Percentiles rank a stretch among this genome's conserved stretches.
These are phyloP conservation scores for Amniataba percoides DNA, from an alignment of 2,797 vertebrate species.

Conservation along the genomic window DNA sequence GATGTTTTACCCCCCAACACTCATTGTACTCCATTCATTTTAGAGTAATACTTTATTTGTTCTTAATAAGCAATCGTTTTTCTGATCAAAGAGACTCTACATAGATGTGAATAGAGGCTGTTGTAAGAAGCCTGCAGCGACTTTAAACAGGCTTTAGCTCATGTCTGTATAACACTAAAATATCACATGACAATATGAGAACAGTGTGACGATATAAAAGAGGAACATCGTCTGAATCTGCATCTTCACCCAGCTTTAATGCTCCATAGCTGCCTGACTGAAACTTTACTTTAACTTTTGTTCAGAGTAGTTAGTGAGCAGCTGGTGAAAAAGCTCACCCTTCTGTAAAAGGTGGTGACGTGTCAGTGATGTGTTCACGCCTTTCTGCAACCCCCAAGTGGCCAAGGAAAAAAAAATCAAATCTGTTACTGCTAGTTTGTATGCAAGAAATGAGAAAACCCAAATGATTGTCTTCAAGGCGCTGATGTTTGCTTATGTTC, in stretches of 20 bases:
- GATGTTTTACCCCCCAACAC: neutral
- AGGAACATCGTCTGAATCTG: neutral
- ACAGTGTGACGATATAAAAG: neutral
- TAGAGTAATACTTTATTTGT: neutral
- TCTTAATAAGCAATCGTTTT: neutral
- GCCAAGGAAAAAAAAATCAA: neutral
- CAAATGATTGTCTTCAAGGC: neutral
- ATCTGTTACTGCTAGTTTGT: neutral
- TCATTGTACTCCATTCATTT: neutral
- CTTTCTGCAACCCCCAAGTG: too few relatives aligned
- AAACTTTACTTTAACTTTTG: too few relatives aligned
- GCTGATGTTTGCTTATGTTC: conserved; percentile 2
- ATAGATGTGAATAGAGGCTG: neutral
- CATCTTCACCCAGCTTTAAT: too few relatives aligned
- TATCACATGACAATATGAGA: neutral
- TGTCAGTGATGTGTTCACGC: neutral
- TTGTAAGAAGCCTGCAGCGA: neutral
- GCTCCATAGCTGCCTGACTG: too few relatives aligned
- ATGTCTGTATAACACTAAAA: neutral
- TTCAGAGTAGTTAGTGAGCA: too few relatives aligned
- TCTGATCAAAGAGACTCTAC: neutral
- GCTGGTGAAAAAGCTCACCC: neutral
- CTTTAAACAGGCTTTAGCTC: fast-evolving
- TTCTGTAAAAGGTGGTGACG: neutral
- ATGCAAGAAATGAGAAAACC: neutral